Base-by-base conservation (phyloP, 2,113 vertebrate genomes). In the Cyanistes caeruleus region DNA sequence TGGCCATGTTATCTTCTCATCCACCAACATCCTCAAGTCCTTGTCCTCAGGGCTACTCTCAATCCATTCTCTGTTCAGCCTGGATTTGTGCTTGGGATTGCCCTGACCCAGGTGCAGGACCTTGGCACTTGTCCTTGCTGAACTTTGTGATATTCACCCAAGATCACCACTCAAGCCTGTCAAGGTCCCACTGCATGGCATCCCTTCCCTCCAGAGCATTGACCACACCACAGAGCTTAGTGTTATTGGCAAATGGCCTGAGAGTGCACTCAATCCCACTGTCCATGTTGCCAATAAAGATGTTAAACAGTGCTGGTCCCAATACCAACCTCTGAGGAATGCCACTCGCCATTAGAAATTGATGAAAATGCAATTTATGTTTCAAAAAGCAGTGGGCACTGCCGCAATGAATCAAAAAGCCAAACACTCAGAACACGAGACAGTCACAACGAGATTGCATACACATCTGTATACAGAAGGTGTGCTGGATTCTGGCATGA, bases 261-360 rank as follows among this genome's bases (percentile, higher is more conserved):
- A 86, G 27, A 15, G 27, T 9, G 2, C 31, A 39, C 16, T 24
- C 48, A 68, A 62, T 81, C 35, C 19, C 53, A 49, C 9, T 12
- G 27, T 25, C 27, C 13, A 9, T 15, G 16, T 2, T 62, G 31
- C 23, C 1, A 0, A 53, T 1, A 2, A 74, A 49, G 19, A 21
- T 25, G 9, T 39, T 43, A 43, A 86, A 80, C 13, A 33, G 48
- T 0, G 0, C 41, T 43, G 27, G 31, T n/a, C 27, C 48, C 6
- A 49, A 15, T 7, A 49, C 4, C 12, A 23, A 22, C 31, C 35
- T 48, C 68, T 37, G 31, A 49, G 67, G 25, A 85, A 21, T 0
- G 7, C 13, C 60, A 68, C 15, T 62, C 0, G 0, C 24, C 27
- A 67, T 22, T 9, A 56, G 56, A 88, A 77, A 78, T 10, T n/a